phyloP scores from a whole-genome alignment of 2,113 vertebrate genomes.

The Oriolus oriolus region DNA sequence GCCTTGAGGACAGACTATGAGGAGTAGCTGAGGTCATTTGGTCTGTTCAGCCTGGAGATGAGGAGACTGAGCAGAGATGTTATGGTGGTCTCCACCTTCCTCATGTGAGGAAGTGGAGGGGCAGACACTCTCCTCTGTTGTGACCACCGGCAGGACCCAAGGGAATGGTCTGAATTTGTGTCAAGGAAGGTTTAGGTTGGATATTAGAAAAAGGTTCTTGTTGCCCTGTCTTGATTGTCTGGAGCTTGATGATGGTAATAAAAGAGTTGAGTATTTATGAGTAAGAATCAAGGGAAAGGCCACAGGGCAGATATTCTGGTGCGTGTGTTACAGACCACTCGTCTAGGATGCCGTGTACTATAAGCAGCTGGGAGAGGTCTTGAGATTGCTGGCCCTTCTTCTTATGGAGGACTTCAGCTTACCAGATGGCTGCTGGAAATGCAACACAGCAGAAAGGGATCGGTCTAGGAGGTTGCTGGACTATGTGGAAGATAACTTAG shows the following conservation, averaged over 20 bases:
- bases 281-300: neutral
- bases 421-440: neutral
- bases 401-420: neutral
- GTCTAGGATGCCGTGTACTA: neutral
- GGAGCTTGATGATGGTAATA: neutral
- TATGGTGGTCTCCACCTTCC: neutral
- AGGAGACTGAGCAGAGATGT: neutral
- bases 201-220: neutral
- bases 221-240: neutral
- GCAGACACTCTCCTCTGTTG: neutral
- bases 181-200: neutral
- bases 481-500: neutral
- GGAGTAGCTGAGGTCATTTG: neutral
- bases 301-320: neutral
- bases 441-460: neutral
- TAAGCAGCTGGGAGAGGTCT: neutral
- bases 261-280: neutral
- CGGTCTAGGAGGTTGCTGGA: neutral
- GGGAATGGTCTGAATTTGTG: neutral
- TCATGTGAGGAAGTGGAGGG: neutral
- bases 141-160: neutral
- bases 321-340: neutral
- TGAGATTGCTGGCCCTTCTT: neutral
- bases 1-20: neutral
- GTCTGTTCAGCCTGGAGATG: neutral